These are phyloP conservation scores for Lates japonicus DNA, from an alignment of 2,797 vertebrate genomes.

Conservation along the genomic window DNA sequence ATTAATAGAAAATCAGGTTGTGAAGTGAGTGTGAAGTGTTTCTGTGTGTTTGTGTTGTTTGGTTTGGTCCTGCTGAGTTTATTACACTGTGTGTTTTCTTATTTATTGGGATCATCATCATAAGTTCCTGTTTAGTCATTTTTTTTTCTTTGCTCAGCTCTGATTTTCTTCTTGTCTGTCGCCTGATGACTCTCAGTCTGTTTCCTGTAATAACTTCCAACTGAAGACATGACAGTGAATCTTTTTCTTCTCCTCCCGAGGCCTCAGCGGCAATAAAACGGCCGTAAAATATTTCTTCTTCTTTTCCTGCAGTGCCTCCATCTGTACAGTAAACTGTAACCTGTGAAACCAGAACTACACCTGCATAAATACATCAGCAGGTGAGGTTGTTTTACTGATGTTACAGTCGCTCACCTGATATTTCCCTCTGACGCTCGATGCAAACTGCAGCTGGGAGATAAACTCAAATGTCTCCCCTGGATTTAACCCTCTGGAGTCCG, in stretches of 20 bases:
- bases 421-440: not conserved
- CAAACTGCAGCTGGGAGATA: no score
- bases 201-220: constrained; percentile 33
- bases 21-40: no score
- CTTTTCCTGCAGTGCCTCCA: constrained; percentile 2
- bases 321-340: constrained; percentile 3
- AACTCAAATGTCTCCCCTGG: no score
- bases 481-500: no score
- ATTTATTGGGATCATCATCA: no score
- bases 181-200: not conserved
- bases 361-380: constrained; percentile 45
- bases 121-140: not conserved
- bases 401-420: constrained; percentile 42
- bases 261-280: constrained; percentile 6
- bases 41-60: no score
- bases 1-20: no score
- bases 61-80: no score
- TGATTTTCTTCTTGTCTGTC: not conserved
- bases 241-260: not conserved
- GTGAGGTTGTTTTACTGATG: constrained; percentile 26
- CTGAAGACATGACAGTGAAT: not conserved
- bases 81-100: no score
- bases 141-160: not conserved
- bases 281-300: constrained; percentile 17
- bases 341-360: not conserved